A percentile compares a stretch with the other conserved stretches of the same genome.
These are phyloP conservation scores for Gisinianus flammeolus DNA, from an alignment of 2,888 invertebrate genomes.

Conservation along the genomic window DNA sequence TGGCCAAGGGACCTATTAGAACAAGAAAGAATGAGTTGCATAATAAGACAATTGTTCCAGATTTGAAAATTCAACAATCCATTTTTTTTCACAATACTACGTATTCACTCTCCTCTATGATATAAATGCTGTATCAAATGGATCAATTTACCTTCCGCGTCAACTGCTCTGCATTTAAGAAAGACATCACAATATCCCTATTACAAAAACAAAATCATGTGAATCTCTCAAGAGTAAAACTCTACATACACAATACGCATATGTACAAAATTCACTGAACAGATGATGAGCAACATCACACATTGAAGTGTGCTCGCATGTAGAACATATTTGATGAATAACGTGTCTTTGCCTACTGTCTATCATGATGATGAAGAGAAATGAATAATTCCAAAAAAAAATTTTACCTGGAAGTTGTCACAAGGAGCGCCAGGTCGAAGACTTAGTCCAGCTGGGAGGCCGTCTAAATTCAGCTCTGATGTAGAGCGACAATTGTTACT, in stretches of 20 bases:
- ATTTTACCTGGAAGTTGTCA: constrained; percentile 94
- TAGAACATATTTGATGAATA: too few species aligned
- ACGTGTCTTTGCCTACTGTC: too few species aligned
- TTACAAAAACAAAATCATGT: constrained; percentile 52
- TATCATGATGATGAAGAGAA: too few species aligned
- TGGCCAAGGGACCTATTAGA: constrained; percentile 84
- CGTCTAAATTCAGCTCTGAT: constrained; percentile 78
- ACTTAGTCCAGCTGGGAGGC: constrained; percentile 79
- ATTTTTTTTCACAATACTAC: too few species aligned
- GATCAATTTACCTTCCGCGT: constrained; percentile 74
- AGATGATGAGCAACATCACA: too few species aligned
- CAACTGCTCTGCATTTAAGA: constrained; percentile 96
- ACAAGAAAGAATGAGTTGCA: neutral
- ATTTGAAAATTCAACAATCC: neutral
- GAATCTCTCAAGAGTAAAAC: too few species aligned
- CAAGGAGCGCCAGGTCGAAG: constrained; percentile 96
- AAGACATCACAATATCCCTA: constrained; percentile 99
- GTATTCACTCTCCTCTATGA: too few species aligned
- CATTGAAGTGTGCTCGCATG: too few species aligned
- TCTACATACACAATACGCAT: too few species aligned
- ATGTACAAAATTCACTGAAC: too few species aligned
- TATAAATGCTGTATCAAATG: neutral
- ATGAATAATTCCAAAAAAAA: too few species aligned
- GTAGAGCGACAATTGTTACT: constrained; percentile 77
- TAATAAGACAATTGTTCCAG: neutral